These are phyloP conservation scores for Orthonychiurus folsomi DNA, from an alignment of 2,888 invertebrate species.

Conservation along the genomic window DNA sequence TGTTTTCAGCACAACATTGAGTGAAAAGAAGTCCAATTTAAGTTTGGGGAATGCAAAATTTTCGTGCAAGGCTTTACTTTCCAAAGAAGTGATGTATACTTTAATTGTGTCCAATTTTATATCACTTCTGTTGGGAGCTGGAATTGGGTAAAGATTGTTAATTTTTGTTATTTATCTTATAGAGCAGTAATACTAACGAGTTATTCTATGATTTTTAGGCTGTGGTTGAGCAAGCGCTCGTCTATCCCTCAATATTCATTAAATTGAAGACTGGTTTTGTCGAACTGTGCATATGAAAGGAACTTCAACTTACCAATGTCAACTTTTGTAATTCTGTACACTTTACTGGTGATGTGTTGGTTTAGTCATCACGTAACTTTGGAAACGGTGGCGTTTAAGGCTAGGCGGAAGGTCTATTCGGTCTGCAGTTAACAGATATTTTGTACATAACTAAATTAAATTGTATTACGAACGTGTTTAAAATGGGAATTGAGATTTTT, in stretches of 20 bases:
- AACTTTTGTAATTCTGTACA: no score
- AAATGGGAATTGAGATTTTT: no score
- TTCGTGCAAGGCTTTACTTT: constrained; percentile 72
- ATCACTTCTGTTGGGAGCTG: constrained; percentile 80
- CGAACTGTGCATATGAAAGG: no score
- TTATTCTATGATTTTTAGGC: constrained; percentile 23
- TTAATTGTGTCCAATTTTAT: constrained; percentile 82
- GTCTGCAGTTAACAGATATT: no score
- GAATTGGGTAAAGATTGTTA: constrained; percentile 64
- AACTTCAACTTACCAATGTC: no score
- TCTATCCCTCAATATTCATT: constrained; percentile 29
- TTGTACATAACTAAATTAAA: no score
- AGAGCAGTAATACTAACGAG: neutral
- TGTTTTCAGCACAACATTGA: neutral
- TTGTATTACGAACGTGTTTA: no score
- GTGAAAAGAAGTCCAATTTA: constrained; percentile 49
- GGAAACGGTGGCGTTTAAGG: no score
- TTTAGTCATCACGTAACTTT: no score
- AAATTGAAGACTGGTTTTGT: constrained; percentile 11
- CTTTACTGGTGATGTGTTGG: no score
- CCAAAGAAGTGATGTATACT: constrained; percentile 79
- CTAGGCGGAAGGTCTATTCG: no score
- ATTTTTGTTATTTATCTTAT: neutral
- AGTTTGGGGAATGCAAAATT: constrained; percentile 64
- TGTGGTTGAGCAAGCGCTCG: constrained; percentile 38